These are phyloP conservation scores for Cryptophagus acutangulus DNA, from an alignment of 2,888 invertebrate genomes.

Conservation along the genomic window DNA sequence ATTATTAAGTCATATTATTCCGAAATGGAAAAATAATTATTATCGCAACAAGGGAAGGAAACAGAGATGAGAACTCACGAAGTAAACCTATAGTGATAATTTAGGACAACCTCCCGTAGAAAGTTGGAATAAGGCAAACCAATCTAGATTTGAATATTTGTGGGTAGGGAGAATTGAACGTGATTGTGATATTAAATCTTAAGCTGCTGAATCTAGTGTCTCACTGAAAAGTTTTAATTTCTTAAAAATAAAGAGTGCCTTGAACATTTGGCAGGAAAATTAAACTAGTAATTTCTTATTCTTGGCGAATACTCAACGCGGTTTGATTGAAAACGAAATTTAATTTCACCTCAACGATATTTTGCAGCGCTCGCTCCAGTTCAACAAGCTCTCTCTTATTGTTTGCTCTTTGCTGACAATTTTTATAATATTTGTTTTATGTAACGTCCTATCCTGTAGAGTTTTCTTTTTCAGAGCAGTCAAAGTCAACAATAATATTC, in stretches of 20 bases:
- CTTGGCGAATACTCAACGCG: neutral
- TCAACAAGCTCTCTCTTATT: constrained; percentile 1
- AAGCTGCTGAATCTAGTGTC: constrained; percentile 1
- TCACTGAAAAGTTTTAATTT: constrained; percentile 1
- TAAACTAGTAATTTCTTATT: constrained; percentile 6
- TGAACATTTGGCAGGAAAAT: constrained; percentile 2
- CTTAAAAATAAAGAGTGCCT: neutral
- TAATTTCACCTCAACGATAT: constrained; percentile 1
- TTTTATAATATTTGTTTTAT: neutral
- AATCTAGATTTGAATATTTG: constrained; percentile 9
- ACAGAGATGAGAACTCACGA: no score
- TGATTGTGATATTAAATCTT: constrained; percentile 3
- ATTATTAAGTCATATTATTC: no score
- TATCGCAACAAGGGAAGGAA: no score
- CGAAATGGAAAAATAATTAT: no score
- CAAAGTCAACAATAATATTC: neutral
- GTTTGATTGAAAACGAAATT: constrained; percentile 5
- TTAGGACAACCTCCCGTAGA: no score
- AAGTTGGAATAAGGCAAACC: constrained; percentile 1
- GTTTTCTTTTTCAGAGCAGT: neutral
- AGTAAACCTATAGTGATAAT: no score
- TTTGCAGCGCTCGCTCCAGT: no score
- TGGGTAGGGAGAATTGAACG: constrained; percentile 3
- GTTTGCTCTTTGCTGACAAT: neutral
- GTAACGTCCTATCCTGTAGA: neutral